Conservation (phyloP, 2,113 vertebrate species). For the Phoxinus phoxinus region DNA sequence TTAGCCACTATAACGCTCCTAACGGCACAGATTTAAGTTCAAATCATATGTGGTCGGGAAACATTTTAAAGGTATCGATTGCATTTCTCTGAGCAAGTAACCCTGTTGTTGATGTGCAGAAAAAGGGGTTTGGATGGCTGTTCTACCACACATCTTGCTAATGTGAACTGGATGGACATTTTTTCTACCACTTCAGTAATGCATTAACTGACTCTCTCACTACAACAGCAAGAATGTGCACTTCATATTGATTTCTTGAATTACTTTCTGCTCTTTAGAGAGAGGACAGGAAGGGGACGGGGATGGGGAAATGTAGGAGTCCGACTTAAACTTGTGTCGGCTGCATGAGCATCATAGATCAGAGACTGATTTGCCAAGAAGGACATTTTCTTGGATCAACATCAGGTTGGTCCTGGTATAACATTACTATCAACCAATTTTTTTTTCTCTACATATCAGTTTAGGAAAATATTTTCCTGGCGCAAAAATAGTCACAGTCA, state of each 20-base stretch:
- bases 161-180: slow-evolving; percentile 56
- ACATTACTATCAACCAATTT: background rate
- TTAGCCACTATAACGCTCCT: background rate
- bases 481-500: background rate
- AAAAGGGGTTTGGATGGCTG: slow-evolving; percentile 8
- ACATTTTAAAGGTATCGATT: slow-evolving; percentile 20
- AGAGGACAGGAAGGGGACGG: background rate
- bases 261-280: slow-evolving; percentile 11
- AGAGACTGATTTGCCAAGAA: background rate
- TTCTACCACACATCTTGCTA: slow-evolving; percentile 40
- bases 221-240: background rate
- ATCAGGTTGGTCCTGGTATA: background rate
- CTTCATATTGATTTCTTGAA: background rate
- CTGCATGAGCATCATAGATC: background rate
- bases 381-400: background rate
- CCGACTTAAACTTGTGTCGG: background rate
- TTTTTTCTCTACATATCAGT: too few relatives aligned
- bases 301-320: background rate
- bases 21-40: background rate
- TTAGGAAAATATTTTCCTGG: too few relatives aligned
- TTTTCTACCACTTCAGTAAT: slow-evolving; percentile 57
- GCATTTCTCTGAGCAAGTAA: slow-evolving; percentile 26
- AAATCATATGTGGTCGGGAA: background rate
- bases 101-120: slow-evolving; percentile 12
- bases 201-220: slow-evolving; percentile 53